Evolutionary conservation across 2,888 invertebrate species (phyloP).

Genomic region (Scaptomyza caliginosa): DNA sequence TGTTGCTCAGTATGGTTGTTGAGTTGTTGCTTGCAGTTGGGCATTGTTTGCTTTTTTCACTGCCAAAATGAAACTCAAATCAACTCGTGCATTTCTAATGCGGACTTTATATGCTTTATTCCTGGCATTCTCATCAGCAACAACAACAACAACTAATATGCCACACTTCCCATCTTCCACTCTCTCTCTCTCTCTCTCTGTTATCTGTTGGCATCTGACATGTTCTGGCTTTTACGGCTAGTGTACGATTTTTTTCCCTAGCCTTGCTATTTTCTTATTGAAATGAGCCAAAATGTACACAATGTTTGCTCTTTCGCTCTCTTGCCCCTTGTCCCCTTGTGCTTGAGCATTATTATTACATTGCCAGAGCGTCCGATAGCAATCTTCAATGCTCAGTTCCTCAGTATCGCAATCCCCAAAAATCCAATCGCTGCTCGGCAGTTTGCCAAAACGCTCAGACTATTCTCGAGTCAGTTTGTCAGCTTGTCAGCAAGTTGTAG

Average conservation of each 20-base stretch:
- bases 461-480: conserved; percentile 70
- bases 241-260: conserved; percentile 43
- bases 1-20: conserved; percentile 29
- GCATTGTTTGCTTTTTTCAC: conserved; percentile 71
- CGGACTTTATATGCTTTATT: conserved; percentile 78
- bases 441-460: conserved; percentile 56
- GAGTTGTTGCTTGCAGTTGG: conserved; percentile 47
- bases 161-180: neutral
- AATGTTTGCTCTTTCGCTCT: conserved; percentile 32
- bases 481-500: conserved; percentile 72
- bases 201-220: conserved; percentile 28
- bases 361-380: conserved; percentile 31
- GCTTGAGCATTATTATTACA: conserved; percentile 53
- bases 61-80: conserved; percentile 78
- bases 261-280: conserved; percentile 71
- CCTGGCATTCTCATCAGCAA: conserved; percentile 61
- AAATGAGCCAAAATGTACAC: conserved; percentile 73
- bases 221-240: conserved; percentile 53
- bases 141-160: conserved; percentile 18
- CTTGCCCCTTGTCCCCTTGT: neutral
- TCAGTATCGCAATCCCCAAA: conserved; percentile 35
- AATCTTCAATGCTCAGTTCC: conserved; percentile 37
- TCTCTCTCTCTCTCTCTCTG: neutral
- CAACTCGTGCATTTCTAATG: conserved; percentile 84
- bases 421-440: conserved; percentile 65